Conservation (phyloP, 2,113 vertebrate species). For the Phaetusa simplex region DNA sequence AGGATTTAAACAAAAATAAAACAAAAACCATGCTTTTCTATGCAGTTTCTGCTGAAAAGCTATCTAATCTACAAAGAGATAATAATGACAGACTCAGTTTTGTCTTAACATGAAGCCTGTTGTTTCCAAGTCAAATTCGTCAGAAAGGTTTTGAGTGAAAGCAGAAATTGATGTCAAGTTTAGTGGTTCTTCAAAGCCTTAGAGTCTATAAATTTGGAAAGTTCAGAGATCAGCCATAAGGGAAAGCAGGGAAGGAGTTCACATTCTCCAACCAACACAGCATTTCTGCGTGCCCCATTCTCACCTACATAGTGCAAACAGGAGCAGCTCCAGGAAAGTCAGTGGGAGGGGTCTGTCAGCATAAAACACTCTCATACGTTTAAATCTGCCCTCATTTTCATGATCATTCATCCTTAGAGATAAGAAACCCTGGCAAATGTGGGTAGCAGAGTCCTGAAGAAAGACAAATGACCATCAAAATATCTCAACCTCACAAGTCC, state of each 20-base stretch:
- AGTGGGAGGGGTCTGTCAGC: not conserved
- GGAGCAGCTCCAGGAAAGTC: not conserved
- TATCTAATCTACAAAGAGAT: not conserved
- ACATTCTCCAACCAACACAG: not conserved
- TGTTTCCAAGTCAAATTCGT: not conserved
- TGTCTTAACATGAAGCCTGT: not conserved
- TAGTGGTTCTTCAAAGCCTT: not conserved
- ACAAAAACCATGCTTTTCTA: not conserved
- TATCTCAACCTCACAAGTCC: not conserved
- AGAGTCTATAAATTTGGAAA: not conserved
- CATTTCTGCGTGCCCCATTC: not conserved
- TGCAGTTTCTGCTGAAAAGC: not conserved
- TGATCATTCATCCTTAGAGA: not conserved
- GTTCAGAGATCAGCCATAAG: not conserved
- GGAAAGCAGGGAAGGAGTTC: not conserved
- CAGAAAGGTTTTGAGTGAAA: not conserved
- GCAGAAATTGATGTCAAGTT: not conserved
- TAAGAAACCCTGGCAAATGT: not conserved
- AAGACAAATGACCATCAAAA: not conserved
- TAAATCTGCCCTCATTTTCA: not conserved
- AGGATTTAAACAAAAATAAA: not conserved
- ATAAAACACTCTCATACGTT: not conserved
- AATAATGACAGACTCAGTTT: not conserved
- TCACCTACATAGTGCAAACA: not conserved
- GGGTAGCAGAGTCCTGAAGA: not conserved